Conservation (phyloP, 2,113 vertebrate genomes). For the Xerus inauris region DNA sequence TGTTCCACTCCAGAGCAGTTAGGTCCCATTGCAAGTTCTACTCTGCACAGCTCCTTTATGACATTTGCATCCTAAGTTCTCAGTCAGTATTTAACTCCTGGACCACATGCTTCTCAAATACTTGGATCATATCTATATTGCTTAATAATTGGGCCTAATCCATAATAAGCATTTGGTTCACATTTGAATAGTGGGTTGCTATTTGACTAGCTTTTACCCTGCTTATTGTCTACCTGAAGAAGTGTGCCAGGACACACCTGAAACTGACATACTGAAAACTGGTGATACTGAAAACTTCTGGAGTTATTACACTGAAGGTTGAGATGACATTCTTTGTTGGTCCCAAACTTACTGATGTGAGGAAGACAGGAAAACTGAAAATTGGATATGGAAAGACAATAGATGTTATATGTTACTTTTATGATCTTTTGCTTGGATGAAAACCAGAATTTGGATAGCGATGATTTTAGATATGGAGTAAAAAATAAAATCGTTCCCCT, state of each 20-base stretch:
- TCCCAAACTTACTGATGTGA: background rate
- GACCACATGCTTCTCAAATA: background rate
- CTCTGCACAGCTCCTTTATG: background rate
- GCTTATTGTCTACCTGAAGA: background rate
- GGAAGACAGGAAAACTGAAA: background rate
- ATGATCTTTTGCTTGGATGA: background rate
- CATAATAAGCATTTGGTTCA: background rate
- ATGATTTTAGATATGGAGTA: background rate
- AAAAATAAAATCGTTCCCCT: background rate
- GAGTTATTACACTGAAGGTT: background rate
- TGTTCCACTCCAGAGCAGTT: background rate
- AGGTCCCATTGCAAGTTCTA: background rate
- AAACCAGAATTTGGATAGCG: background rate
- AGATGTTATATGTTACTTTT: background rate
- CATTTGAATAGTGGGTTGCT: background rate
- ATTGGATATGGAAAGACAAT: background rate
- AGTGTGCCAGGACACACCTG: background rate
- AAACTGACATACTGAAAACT: background rate
- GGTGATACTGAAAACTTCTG: background rate
- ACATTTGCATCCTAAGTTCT: constrained; percentile 12
- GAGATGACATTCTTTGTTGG: background rate
- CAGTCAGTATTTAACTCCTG: background rate
- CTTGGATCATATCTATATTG: background rate
- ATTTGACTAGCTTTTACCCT: background rate
- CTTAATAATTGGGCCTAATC: background rate